These are phyloP conservation scores for Ciconia maguari DNA, from an alignment of 2,113 vertebrate genomes.

Conservation along the genomic window DNA sequence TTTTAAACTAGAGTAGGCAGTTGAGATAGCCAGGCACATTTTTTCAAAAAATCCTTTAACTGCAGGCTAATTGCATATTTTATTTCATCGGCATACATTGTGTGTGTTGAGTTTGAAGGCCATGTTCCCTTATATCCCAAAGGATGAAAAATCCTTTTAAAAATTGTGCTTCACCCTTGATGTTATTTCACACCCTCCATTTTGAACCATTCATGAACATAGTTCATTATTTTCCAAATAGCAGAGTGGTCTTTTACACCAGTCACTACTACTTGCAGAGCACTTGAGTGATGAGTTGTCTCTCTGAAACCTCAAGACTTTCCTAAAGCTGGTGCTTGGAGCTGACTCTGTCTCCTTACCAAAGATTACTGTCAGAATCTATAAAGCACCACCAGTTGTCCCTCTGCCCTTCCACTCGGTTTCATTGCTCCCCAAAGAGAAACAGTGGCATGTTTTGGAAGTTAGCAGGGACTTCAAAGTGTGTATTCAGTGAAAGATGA, in stretches of 20 bases:
- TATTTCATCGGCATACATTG: not conserved
- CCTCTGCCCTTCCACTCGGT: not conserved
- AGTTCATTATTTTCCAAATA: not conserved
- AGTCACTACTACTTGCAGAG: not conserved
- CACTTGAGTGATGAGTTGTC: not conserved
- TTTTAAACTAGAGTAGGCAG: not conserved
- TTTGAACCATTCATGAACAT: not conserved
- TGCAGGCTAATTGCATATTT: not conserved
- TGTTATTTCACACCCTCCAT: not conserved
- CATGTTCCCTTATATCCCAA: not conserved
- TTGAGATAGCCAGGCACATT: not conserved
- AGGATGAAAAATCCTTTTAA: not conserved
- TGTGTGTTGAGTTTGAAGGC: not conserved
- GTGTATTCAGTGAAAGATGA: not conserved
- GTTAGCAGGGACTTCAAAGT: not conserved
- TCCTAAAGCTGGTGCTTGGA: not conserved
- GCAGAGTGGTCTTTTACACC: not conserved
- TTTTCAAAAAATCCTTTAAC: not conserved
- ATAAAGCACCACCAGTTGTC: not conserved
- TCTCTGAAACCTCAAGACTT: not conserved
- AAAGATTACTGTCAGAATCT: not conserved
- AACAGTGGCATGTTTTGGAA: not conserved
- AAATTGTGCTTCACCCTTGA: not conserved
- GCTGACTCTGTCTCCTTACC: not conserved
- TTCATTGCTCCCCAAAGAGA: not conserved